These are phyloP conservation scores for Melinaea marsaeus DNA, from an alignment of 2,888 invertebrate species.

Conservation along the genomic window DNA sequence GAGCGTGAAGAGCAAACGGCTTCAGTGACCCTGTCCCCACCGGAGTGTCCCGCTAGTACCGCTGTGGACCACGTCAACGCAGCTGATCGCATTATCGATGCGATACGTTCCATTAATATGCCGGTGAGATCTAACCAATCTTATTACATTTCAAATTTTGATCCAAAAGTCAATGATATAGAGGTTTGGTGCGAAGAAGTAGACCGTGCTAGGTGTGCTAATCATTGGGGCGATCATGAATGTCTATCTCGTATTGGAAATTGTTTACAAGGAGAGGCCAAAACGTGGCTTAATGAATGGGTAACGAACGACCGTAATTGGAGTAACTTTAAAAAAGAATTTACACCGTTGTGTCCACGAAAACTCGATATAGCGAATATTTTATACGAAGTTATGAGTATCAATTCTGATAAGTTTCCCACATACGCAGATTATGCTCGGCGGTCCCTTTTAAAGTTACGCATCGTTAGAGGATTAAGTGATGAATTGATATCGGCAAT, in stretches of 20 bases:
- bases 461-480: neutral
- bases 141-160: too few species aligned
- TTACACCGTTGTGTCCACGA: neutral
- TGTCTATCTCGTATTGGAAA: neutral
- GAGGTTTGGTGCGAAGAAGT: neutral
- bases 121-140: too few species aligned
- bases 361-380: neutral
- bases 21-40: too few species aligned
- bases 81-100: too few species aligned
- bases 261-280: neutral
- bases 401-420: neutral
- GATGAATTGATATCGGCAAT: neutral
- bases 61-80: too few species aligned
- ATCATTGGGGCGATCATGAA: neutral
- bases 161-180: neutral
- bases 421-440: neutral
- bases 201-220: neutral
- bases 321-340: neutral
- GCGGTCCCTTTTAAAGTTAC: neutral
- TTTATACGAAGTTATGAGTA: neutral
- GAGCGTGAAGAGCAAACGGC: too few species aligned
- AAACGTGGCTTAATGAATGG: neutral
- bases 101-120: too few species aligned
- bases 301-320: neutral
- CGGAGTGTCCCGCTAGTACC: too few species aligned